Evolutionary conservation across 2,113 vertebrate species (phyloP).

Genomic region (Festucalex cinctus): DNA sequence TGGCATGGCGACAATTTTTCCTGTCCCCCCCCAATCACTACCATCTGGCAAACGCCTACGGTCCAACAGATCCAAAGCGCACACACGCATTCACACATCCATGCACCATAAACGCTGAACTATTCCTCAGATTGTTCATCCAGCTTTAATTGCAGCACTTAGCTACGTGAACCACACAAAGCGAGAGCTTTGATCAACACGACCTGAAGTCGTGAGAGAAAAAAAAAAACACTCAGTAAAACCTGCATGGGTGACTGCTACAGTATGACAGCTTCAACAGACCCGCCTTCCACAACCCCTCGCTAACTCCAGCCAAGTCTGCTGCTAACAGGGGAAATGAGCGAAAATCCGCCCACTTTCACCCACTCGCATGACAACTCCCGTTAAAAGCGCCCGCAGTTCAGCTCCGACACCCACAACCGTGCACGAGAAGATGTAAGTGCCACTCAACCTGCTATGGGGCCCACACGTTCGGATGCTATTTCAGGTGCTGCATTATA

Average conservation of each 20-base stretch:
- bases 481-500: constrained; percentile 31
- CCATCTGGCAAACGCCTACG: constrained; percentile 67
- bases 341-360: constrained; percentile 36
- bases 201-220: constrained; percentile 21
- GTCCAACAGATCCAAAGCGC: constrained; percentile 36
- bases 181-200: constrained; percentile 20
- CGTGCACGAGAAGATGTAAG: constrained; percentile 40
- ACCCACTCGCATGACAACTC: constrained; percentile 42
- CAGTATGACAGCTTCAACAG: constrained; percentile 11
- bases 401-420: constrained; percentile 58
- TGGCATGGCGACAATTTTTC: constrained; percentile 18
- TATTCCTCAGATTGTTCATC: constrained; percentile 31
- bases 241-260: constrained; percentile 23
- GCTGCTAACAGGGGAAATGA: not conserved
- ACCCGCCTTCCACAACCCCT: not conserved
- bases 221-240: constrained; percentile 17
- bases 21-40: constrained; percentile 24
- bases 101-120: constrained; percentile 22
- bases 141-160: constrained; percentile 38
- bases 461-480: constrained; percentile 41
- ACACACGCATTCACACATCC: constrained; percentile 12
- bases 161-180: constrained; percentile 23
- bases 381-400: constrained; percentile 53
- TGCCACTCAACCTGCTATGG: constrained; percentile 53
- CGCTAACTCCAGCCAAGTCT: not conserved